phyloP scores from a whole-genome alignment of 2,888 invertebrate genomes.

The Drosophila paracracens region DNA sequence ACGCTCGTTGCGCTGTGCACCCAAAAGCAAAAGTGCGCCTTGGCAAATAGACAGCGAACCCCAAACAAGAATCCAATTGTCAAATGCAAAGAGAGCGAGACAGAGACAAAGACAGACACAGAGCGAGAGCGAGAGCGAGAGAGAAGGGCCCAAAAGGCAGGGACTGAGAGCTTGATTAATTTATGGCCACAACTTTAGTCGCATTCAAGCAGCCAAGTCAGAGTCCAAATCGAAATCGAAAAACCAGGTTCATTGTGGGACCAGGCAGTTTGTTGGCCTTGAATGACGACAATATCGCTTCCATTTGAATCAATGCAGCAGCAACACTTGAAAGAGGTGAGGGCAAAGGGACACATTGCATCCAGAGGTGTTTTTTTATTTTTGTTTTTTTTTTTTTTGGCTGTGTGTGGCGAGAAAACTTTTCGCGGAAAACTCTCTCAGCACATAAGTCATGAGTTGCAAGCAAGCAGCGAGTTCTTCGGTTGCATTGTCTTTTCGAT shows the following conservation, averaged over 20 bases:
- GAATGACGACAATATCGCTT: conserved; percentile 62
- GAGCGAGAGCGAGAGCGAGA: conserved; percentile 13
- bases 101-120: conserved; percentile 7
- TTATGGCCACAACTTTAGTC: conserved; percentile 56
- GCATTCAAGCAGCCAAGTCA: conserved; percentile 17
- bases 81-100: conserved; percentile 54
- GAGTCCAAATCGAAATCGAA: conserved; percentile 29
- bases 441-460: conserved; percentile 63
- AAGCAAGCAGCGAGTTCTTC: conserved; percentile 17
- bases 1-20: conserved; percentile 24
- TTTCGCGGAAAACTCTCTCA: conserved; percentile 71
- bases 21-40: conserved; percentile 72
- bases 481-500: conserved; percentile 56
- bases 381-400: background rate
- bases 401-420: conserved; percentile 54
- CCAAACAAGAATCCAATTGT: conserved; percentile 56
- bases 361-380: conserved; percentile 47
- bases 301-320: conserved; percentile 55
- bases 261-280: conserved; percentile 62
- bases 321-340: conserved; percentile 1
- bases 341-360: conserved; percentile 1
- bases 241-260: conserved; percentile 56
- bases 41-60: conserved; percentile 51
- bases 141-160: conserved; percentile 12
- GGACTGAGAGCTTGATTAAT: conserved; percentile 66